Evolutionary conservation across 2,797 vertebrate genomes (phyloP), one percentile per base, ranked within the genome.

Genomic region (Remorina albescens): DNA sequence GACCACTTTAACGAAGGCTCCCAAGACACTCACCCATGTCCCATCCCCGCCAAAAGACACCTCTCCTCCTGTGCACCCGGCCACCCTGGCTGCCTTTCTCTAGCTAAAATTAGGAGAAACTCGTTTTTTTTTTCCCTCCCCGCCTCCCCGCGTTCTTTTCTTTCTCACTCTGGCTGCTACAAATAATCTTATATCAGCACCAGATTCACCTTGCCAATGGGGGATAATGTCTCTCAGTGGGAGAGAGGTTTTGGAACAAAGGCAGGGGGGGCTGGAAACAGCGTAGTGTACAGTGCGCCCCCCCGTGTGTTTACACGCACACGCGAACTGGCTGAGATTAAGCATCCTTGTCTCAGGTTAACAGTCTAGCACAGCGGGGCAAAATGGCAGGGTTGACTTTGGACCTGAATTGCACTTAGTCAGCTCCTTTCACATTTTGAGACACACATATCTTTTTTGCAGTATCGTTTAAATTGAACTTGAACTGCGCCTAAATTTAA

Each of bases 191-290:
- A 85, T 91, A 92, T 93, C 92, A 94, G 90, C 93, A 93, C 84
- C 87, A 78, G 60, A 54, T 89, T 95, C 93, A 95, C 94, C 94
- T 95, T 95, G 94, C 94, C 90, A 47, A 87, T 75, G 89, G 94
- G 91, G 89, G 91, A 91, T 91, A 86, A 91, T 92, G 93, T 90
- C 85, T 92, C 90, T 90, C 84, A 69, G 87, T 75, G 67, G 87
- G 90, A 63, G 84, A 65, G 78, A 61, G 78, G 84, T 86, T 90
- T 85, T 74, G 80, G 84, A 87, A 87, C 85, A 88, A 86, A 86
- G 86, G 86, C 69, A 37, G 78, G 79, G 79, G n/a, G 76, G 77
- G 59, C 67, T 83, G 82, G 56, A 80, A 86, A 74, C 87, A 76
- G 80, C 72, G 44, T 50, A 82, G 88, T 85, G 62, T 72, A 71